These are phyloP conservation scores for Sarcophaga carnaria DNA, from an alignment of 2,888 invertebrate genomes.

Conservation along the genomic window DNA sequence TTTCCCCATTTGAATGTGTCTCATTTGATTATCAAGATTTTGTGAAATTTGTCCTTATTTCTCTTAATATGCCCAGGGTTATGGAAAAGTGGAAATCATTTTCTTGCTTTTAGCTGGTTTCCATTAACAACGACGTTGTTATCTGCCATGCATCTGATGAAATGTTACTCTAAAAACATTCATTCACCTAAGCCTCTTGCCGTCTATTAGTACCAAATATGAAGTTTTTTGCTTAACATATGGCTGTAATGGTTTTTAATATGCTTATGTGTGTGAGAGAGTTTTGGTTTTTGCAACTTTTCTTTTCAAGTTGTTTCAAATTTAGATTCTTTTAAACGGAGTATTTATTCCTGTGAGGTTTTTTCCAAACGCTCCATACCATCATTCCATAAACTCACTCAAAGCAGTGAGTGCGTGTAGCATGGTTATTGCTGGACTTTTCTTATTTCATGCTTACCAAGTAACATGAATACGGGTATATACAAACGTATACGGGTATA, in stretches of 20 bases:
- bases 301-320: neutral
- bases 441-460: slow-evolving; percentile 14
- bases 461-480: neutral
- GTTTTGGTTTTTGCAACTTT: neutral
- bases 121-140: slow-evolving; percentile 22
- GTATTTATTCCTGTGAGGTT: slow-evolving; percentile 35
- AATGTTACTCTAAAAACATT: slow-evolving; percentile 19
- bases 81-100: neutral
- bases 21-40: neutral
- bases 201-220: slow-evolving; percentile 20
- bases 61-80: neutral
- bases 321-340: slow-evolving; percentile 15
- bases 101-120: neutral
- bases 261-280: neutral
- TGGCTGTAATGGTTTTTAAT: slow-evolving; percentile 44
- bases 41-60: neutral
- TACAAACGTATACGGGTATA: neutral
- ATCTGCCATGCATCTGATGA: neutral
- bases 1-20: neutral
- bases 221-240: slow-evolving; percentile 10
- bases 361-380: no score
- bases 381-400: neutral
- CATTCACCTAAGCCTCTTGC: neutral
- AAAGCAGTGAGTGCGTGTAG: slow-evolving; percentile 24
- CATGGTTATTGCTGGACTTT: neutral